Conservation (phyloP, 2,113 vertebrate species). For the Podarcis muralis region DNA sequence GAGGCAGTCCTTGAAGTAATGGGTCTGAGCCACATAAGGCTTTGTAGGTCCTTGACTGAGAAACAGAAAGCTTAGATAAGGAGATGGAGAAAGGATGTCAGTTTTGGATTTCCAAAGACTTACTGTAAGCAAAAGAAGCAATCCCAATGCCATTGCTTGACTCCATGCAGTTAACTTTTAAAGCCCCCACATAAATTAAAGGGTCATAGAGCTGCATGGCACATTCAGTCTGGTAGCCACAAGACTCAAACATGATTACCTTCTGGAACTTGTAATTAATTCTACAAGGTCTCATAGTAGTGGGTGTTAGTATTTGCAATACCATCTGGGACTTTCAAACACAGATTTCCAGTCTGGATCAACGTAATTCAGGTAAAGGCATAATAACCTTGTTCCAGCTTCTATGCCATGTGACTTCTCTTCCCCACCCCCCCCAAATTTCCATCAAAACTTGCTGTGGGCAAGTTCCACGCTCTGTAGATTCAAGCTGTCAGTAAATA, state of each 20-base stretch:
- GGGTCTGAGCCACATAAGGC: too few relatives aligned
- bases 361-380: not conserved
- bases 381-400: slow-evolving; percentile 39
- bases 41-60: too few relatives aligned
- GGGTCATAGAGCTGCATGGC: not conserved
- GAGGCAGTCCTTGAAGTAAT: too few relatives aligned
- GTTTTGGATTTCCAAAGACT: not conserved
- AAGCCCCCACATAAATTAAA: not conserved
- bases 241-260: not conserved
- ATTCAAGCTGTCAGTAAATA: slow-evolving; percentile 71
- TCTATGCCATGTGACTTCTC: slow-evolving; percentile 60
- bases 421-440: slow-evolving; percentile 48
- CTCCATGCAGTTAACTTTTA: not conserved
- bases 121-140: not conserved
- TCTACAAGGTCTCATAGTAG: not conserved
- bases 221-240: not conserved
- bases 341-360: slow-evolving; percentile 50
- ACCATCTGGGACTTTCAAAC: not conserved
- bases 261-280: not conserved
- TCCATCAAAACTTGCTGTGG: slow-evolving; percentile 66
- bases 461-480: slow-evolving; percentile 67
- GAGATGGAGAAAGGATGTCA: too few relatives aligned
- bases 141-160: not conserved
- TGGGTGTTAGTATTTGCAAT: not conserved
- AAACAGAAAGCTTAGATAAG: not conserved